Conservation (phyloP, 2,113 vertebrate species). For the Sebastes schlegelii region DNA sequence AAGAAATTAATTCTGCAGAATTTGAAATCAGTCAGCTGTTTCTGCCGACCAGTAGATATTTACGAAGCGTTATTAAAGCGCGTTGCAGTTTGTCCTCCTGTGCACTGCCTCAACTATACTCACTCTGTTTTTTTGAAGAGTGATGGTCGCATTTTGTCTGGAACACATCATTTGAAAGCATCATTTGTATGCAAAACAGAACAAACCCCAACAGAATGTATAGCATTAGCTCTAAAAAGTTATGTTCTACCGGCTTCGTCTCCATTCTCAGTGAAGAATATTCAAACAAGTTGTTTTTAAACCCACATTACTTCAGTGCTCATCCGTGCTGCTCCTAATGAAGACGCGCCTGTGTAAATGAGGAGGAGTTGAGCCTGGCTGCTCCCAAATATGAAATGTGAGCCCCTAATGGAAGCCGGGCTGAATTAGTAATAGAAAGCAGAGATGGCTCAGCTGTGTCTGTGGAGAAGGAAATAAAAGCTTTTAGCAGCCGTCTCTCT, state of each 20-base stretch:
- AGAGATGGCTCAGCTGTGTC: conserved; percentile 36
- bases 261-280: neutral
- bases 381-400: conserved; percentile 62
- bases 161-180: neutral
- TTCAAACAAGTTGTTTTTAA: neutral
- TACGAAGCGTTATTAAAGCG: neutral
- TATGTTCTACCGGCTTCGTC: neutral
- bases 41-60: no score
- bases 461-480: conserved; percentile 25
- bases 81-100: neutral
- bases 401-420: conserved; percentile 47
- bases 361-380: conserved; percentile 48
- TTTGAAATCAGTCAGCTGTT: no score
- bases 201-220: neutral
- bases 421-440: conserved; percentile 61
- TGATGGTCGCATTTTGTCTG: neutral
- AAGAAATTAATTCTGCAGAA: no score
- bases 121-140: neutral
- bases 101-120: neutral
- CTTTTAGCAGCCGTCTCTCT: conserved; percentile 4
- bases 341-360: conserved; percentile 36
- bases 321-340: conserved; percentile 41
- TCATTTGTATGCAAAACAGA: neutral
- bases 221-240: neutral
- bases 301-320: neutral